Conservation (phyloP, 1,140 invertebrate species). For the Reticulitermes speratus region DNA sequence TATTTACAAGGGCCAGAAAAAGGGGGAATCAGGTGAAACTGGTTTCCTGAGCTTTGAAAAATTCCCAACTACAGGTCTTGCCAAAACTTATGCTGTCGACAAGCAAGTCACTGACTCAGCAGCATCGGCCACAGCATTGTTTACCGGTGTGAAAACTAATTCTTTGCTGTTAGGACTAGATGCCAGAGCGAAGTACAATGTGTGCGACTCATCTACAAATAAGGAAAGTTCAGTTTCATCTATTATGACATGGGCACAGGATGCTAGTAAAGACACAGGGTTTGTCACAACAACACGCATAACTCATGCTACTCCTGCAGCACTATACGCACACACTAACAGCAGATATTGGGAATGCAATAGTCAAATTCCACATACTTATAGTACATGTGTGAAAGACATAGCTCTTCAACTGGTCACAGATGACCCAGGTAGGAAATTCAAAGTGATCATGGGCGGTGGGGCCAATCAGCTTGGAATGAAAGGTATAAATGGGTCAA, state of each 20-base stretch:
- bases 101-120: slow-evolving; percentile 73
- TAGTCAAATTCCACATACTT: slow-evolving; percentile 48
- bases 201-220: slow-evolving; percentile 52
- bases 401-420: slow-evolving; percentile 61
- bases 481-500: slow-evolving; percentile 27
- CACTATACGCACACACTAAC: slow-evolving; percentile 65
- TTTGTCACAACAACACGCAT: slow-evolving; percentile 74
- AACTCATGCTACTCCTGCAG: slow-evolving; percentile 78
- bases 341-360: slow-evolving; percentile 71
- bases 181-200: slow-evolving; percentile 50
- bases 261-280: slow-evolving; percentile 67
- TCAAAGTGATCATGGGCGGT: slow-evolving; percentile 58
- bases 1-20: slow-evolving; percentile 49
- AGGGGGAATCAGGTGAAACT: not conserved
- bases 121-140: slow-evolving; percentile 72
- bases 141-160: slow-evolving; percentile 71
- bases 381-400: slow-evolving; percentile 53
- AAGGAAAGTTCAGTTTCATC: slow-evolving; percentile 56
- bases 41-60: not conserved
- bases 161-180: slow-evolving; percentile 66
- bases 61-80: slow-evolving; percentile 12
- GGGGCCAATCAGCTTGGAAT: slow-evolving; percentile 52
- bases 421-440: slow-evolving; percentile 52
- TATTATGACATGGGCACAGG: slow-evolving; percentile 66
- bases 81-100: slow-evolving; percentile 72